These are phyloP conservation scores for Cantharis nigra DNA, from an alignment of 2,888 invertebrate species.

Conservation along the genomic window DNA sequence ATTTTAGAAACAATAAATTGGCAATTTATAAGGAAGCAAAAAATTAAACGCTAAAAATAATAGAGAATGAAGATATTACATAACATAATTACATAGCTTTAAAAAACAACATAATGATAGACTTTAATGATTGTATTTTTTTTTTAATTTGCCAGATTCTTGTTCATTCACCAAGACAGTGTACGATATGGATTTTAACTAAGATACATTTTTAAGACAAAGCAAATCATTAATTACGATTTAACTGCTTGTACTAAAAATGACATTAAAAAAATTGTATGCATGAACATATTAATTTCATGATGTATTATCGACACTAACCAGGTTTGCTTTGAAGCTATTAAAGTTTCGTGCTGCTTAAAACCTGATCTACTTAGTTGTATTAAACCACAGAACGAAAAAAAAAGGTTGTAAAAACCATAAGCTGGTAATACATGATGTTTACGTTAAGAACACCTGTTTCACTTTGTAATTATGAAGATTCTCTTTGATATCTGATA, in stretches of 20 bases:
- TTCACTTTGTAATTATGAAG: slow-evolving; percentile 16
- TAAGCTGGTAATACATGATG: not conserved
- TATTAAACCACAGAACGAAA: not conserved
- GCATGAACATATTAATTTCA: not conserved
- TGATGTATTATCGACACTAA: not conserved
- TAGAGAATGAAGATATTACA: not conserved
- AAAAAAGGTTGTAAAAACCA: not conserved
- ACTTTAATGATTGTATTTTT: not conserved
- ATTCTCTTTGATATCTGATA: slow-evolving; percentile 3
- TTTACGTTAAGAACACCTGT: slow-evolving; percentile 12
- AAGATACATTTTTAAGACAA: not conserved
- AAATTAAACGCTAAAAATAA: not conserved
- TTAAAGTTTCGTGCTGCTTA: not conserved
- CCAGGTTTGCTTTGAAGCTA: not conserved
- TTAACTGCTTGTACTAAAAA: not conserved
- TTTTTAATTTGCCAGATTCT: not conserved
- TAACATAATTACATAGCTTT: not conserved
- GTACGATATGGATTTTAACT: not conserved
- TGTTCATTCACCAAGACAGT: not conserved
- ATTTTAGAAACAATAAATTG: not conserved
- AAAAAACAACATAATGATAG: not conserved
- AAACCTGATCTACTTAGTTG: not conserved
- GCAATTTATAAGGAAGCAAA: not conserved
- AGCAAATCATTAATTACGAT: not conserved
- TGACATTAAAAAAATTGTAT: not conserved